Conservation (phyloP, 2,888 invertebrate species). For the Campoletis raptor region DNA sequence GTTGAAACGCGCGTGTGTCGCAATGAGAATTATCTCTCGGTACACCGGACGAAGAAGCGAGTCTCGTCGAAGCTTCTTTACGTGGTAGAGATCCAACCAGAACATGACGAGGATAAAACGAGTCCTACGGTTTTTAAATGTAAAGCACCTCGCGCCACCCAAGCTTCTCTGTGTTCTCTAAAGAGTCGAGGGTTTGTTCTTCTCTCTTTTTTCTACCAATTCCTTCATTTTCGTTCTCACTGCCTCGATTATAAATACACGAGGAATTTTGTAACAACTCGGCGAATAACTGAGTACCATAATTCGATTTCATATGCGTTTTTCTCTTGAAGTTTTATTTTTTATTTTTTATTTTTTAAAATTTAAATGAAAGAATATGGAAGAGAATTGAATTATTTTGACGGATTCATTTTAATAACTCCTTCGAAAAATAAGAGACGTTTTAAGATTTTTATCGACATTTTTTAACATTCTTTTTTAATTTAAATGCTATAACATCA, state of each 20-base stretch:
- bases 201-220: conserved; percentile 65
- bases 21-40: conserved; percentile 65
- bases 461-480: neutral
- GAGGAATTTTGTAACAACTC: neutral
- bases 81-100: conserved; percentile 23
- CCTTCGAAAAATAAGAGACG: neutral
- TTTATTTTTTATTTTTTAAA: neutral
- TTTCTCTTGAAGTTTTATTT: neutral
- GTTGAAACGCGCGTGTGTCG: conserved; percentile 41
- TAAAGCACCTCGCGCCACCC: conserved; percentile 74
- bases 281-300: neutral
- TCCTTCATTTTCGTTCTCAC: neutral
- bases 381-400: neutral
- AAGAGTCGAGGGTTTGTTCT: conserved; percentile 78
- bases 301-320: neutral
- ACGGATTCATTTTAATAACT: neutral
- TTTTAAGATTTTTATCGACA: neutral
- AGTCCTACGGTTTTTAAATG: conserved; percentile 70
- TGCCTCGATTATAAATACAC: conserved; percentile 9
- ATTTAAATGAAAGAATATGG: neutral
- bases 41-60: conserved; percentile 42
- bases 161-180: conserved; percentile 76
- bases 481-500: neutral
- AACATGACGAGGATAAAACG: conserved; percentile 51
- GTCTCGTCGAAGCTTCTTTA: conserved; percentile 50